Conservation (phyloP, 2,888 invertebrate species). For the Gasteruption jaculator region DNA sequence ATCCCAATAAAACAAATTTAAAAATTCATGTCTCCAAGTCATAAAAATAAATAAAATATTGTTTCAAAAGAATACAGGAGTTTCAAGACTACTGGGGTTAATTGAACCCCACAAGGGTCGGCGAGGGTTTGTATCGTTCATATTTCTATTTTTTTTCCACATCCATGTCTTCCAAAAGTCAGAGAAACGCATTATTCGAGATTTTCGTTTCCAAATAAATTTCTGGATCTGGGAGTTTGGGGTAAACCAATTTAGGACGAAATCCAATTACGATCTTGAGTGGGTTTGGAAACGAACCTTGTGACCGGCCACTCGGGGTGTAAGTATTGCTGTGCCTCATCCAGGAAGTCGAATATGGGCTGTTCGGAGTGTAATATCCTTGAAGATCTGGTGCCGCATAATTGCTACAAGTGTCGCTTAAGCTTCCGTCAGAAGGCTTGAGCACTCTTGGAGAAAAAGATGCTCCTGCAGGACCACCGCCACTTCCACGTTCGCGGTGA, state of each 20-base stretch:
- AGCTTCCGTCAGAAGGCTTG: slow-evolving; percentile 66
- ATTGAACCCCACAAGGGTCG: too few relatives aligned
- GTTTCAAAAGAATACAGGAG: too few relatives aligned
- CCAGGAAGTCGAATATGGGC: slow-evolving; percentile 74
- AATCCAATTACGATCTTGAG: not conserved
- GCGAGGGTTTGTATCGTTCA: too few relatives aligned
- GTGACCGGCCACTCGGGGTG: slow-evolving; percentile 45
- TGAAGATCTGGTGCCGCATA: slow-evolving; percentile 60
- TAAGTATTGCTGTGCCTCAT: slow-evolving; percentile 72
- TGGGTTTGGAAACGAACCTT: slow-evolving; percentile 30
- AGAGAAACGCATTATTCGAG: too few relatives aligned
- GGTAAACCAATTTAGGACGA: not conserved
- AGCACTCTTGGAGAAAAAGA: slow-evolving; percentile 45
- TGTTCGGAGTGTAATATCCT: slow-evolving; percentile 51
- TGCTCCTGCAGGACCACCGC: slow-evolving; percentile 35
- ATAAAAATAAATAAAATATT: too few relatives aligned
- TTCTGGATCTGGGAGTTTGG: too few relatives aligned
- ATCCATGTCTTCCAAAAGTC: too few relatives aligned
- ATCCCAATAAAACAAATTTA: too few relatives aligned
- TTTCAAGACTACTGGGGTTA: too few relatives aligned
- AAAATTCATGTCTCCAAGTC: too few relatives aligned
- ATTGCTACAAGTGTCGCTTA: slow-evolving; percentile 83
- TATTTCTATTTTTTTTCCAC: too few relatives aligned
- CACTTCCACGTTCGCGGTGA: slow-evolving; percentile 42
- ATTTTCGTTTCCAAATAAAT: too few relatives aligned